Conservation (phyloP, 2,888 invertebrate genomes). For the Orthosia incerta region DNA sequence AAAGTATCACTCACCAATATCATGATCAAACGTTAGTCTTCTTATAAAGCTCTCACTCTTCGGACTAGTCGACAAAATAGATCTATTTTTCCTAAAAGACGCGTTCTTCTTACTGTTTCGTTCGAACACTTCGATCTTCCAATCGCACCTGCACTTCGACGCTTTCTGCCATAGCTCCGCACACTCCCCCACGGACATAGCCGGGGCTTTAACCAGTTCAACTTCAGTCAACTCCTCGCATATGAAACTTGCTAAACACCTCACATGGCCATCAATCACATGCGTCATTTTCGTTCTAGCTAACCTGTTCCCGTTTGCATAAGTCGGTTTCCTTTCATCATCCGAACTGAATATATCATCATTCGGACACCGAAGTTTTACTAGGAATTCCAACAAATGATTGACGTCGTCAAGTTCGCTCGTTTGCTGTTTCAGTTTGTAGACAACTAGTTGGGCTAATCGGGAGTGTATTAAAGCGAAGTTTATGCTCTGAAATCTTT, state of each 20-base stretch:
- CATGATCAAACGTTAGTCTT: slow-evolving; percentile 87
- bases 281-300: slow-evolving; percentile 72
- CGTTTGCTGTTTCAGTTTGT: slow-evolving; percentile 89
- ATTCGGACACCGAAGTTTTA: slow-evolving; percentile 84
- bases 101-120: slow-evolving; percentile 89
- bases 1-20: slow-evolving; percentile 79
- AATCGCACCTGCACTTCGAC: slow-evolving; percentile 92
- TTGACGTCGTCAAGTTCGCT: slow-evolving; percentile 85
- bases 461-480: slow-evolving; percentile 93
- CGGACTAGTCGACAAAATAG: slow-evolving; percentile 87
- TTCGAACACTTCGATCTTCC: slow-evolving; percentile 90
- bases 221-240: slow-evolving; percentile 83
- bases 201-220: slow-evolving; percentile 84
- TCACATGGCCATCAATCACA: slow-evolving; percentile 83
- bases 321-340: slow-evolving; percentile 84
- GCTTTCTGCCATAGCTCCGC: slow-evolving; percentile 91
- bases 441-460: slow-evolving; percentile 92
- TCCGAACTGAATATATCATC: slow-evolving; percentile 91
- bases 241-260: slow-evolving; percentile 86
- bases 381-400: slow-evolving; percentile 80
- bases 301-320: slow-evolving; percentile 79
- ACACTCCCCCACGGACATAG: slow-evolving; percentile 91
- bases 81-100: slow-evolving; percentile 89
- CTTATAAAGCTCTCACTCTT: slow-evolving; percentile 83
- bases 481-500: slow-evolving; percentile 92